Evolutionary conservation across 1,140 invertebrate genomes (phyloP).

Genomic region (Anadara kagoshimensis): DNA sequence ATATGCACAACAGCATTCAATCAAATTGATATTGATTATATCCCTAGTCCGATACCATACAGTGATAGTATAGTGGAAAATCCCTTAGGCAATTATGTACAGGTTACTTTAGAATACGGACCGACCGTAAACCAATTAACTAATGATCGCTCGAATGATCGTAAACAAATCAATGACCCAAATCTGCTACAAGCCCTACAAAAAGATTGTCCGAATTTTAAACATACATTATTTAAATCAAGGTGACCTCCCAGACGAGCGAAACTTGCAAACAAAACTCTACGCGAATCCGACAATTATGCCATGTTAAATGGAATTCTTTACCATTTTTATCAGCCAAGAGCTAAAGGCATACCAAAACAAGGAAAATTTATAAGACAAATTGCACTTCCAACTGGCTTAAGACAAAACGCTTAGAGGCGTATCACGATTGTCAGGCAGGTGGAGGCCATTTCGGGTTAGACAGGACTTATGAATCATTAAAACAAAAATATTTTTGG

Average conservation of each 20-base stretch:
- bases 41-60: background rate
- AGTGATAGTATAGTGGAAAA: background rate
- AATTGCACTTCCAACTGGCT: constrained; percentile 31
- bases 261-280: constrained; percentile 14
- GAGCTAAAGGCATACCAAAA: background rate
- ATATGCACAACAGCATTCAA: background rate
- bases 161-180: background rate
- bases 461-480: constrained; percentile 13
- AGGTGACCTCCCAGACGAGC: constrained; percentile 8
- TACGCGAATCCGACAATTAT: constrained; percentile 24
- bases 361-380: constrained; percentile 10
- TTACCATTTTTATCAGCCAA: constrained; percentile 21
- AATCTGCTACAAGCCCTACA: background rate
- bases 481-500: constrained; percentile 37
- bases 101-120: background rate
- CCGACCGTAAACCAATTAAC: background rate
- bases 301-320: constrained; percentile 29
- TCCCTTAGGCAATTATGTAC: background rate
- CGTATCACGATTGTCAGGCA: constrained; percentile 33
- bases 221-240: background rate
- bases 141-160: background rate
- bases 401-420: constrained; percentile 15
- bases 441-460: no score
- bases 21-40: background rate
- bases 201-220: background rate